These are phyloP conservation scores for Anadara kagoshimensis DNA, from an alignment of 1,140 invertebrate species.

Conservation along the genomic window DNA sequence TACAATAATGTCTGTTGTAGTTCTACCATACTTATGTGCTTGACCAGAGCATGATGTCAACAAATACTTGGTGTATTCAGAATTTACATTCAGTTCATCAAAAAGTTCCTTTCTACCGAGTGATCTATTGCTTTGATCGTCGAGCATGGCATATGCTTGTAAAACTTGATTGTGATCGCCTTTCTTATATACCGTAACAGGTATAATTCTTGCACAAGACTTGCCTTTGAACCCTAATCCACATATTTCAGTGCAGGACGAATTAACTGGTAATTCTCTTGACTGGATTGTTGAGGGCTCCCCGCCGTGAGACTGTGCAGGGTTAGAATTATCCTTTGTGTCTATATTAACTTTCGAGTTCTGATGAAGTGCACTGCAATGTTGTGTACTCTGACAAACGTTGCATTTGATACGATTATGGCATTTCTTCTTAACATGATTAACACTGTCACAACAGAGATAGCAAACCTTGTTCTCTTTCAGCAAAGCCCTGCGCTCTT, in stretches of 20 bases:
- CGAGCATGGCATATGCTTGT: slow-evolving; percentile 5
- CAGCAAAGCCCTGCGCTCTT: slow-evolving; percentile 1
- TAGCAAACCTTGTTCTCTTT: slow-evolving; percentile 20
- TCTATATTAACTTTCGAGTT: too few species aligned
- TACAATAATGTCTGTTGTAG: not conserved
- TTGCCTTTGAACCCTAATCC: slow-evolving; percentile 4
- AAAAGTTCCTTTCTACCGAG: slow-evolving; percentile 12
- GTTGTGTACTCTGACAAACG: slow-evolving; percentile 6
- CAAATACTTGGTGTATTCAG: not conserved
- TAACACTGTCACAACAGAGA: slow-evolving; percentile 3
- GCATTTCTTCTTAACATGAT: slow-evolving; percentile 13
- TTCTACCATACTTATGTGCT: not conserved
- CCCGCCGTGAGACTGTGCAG: not conserved
- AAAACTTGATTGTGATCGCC: not conserved
- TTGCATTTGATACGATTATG: not conserved
- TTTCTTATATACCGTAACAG: slow-evolving; percentile 9
- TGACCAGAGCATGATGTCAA: not conserved
- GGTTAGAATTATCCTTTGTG: not conserved
- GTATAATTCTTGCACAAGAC: slow-evolving; percentile 26
- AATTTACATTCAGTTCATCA: not conserved
- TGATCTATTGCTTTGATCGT: slow-evolving; percentile 23
- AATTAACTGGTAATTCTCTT: not conserved
- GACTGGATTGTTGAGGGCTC: not conserved
- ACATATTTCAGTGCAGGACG: slow-evolving; percentile 17
- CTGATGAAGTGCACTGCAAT: slow-evolving; percentile 7